These are phyloP conservation scores for Trypoxylus dichotomus DNA, from an alignment of 1,140 invertebrate species.

Conservation along the genomic window DNA sequence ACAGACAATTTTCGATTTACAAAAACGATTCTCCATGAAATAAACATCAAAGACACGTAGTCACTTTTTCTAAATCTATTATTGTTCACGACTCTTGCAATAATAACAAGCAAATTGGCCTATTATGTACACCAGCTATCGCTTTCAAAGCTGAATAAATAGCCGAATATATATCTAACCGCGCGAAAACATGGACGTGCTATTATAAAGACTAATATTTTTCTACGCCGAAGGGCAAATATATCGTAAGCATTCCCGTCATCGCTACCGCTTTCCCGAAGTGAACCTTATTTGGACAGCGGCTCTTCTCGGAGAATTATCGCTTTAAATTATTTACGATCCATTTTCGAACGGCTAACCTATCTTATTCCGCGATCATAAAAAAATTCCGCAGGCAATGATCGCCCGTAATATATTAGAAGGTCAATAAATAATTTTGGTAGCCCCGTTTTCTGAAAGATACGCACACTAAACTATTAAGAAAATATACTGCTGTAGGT, in stretches of 20 bases:
- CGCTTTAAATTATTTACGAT: background rate
- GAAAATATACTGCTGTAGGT: background rate
- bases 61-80: no score
- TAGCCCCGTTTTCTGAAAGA: background rate
- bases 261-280: background rate
- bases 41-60: no score
- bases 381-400: background rate
- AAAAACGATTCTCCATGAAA: no score
- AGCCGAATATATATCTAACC: background rate
- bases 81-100: no score
- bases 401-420: background rate
- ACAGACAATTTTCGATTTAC: no score
- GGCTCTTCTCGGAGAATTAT: background rate
- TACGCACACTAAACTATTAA: conserved; percentile 2
- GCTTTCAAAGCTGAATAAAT: background rate
- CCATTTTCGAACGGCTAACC: background rate
- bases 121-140: no score
- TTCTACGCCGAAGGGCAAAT: no score
- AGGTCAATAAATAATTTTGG: conserved; percentile 5
- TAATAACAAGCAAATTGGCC: no score
- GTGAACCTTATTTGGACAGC: background rate
- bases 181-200: no score
- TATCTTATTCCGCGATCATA: background rate
- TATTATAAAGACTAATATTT: no score
- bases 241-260: background rate